Conservation (phyloP, 92 coral and sea anemone genomes). For the Paramuricea clavata region DNA sequence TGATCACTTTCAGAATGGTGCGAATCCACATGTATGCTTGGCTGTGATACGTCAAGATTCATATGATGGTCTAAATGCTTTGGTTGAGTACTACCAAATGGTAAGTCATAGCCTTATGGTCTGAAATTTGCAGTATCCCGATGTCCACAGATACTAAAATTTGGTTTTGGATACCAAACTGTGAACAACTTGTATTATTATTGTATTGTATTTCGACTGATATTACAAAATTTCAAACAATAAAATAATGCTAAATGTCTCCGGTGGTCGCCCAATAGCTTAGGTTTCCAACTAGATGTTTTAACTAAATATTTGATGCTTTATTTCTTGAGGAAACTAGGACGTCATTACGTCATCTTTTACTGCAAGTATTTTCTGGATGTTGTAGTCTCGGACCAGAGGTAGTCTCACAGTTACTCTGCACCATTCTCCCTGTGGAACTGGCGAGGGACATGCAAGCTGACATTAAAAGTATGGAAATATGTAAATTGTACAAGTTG, state of each 20-base stretch:
- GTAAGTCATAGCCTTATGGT: too few relatives aligned
- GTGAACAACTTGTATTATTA: too few relatives aligned
- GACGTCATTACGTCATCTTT: constrained; percentile 71
- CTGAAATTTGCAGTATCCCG: too few relatives aligned
- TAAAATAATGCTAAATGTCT: too few relatives aligned
- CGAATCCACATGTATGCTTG: constrained; percentile 82
- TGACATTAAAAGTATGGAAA: constrained; percentile 66
- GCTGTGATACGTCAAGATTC: constrained; percentile 84
- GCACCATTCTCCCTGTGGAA: constrained; percentile 91
- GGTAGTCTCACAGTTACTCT: constrained; percentile 80
- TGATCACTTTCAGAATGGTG: constrained; percentile 72
- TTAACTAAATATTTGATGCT: background rate
- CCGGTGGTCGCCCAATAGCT: too few relatives aligned
- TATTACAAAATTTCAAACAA: too few relatives aligned
- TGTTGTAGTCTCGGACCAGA: constrained; percentile 88
- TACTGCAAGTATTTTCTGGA: constrained; percentile 80
- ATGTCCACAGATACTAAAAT: too few relatives aligned
- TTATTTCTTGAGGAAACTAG: constrained; percentile 81
- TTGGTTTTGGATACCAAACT: too few relatives aligned
- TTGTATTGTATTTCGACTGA: too few relatives aligned
- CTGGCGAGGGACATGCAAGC: constrained; percentile 87
- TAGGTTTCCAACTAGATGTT: background rate
- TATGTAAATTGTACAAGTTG: too few relatives aligned
- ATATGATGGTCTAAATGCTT: constrained; percentile 80
- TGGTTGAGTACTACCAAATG: constrained; percentile 93